phyloP scores from a whole-genome alignment of 64 coral and sea anemone genomes.

The Stylophora pistillata region DNA sequence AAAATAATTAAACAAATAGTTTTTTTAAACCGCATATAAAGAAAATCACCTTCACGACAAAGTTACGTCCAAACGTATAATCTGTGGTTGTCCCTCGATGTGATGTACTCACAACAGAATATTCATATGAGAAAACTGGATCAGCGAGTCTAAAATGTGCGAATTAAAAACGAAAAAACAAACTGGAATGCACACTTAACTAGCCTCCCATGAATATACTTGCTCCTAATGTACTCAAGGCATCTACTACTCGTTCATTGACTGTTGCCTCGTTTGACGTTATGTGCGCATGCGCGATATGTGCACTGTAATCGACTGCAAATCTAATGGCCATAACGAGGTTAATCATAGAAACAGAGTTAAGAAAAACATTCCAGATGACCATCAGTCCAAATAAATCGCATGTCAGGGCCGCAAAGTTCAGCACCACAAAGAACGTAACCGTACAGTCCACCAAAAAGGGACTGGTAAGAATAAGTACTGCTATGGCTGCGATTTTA shows the following conservation, averaged over 20 bases:
- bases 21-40: no score
- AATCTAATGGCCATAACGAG: slow-evolving; percentile 62
- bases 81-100: no score
- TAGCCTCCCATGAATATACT: slow-evolving; percentile 72
- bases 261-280: slow-evolving; percentile 15
- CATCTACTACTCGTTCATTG: slow-evolving; percentile 40
- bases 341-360: slow-evolving; percentile 64
- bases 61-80: not conserved
- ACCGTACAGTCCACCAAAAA: slow-evolving; percentile 54
- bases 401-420: slow-evolving; percentile 42
- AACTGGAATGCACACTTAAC: not conserved
- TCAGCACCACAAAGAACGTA: slow-evolving; percentile 36
- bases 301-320: slow-evolving; percentile 67
- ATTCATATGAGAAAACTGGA: no score
- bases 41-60: no score
- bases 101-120: no score
- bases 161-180: no score
- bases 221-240: slow-evolving; percentile 55
- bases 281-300: slow-evolving; percentile 61
- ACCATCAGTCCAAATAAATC: slow-evolving; percentile 69
- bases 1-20: no score
- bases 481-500: slow-evolving; percentile 47
- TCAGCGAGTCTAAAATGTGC: no score
- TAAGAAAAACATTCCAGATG: slow-evolving; percentile 65
- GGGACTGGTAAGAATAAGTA: slow-evolving; percentile 51